Evolutionary conservation across 2,888 invertebrate species (phyloP), one percentile per base, ranked within the genome.

Genomic region (Caenorhabditis sulstoni): DNA sequence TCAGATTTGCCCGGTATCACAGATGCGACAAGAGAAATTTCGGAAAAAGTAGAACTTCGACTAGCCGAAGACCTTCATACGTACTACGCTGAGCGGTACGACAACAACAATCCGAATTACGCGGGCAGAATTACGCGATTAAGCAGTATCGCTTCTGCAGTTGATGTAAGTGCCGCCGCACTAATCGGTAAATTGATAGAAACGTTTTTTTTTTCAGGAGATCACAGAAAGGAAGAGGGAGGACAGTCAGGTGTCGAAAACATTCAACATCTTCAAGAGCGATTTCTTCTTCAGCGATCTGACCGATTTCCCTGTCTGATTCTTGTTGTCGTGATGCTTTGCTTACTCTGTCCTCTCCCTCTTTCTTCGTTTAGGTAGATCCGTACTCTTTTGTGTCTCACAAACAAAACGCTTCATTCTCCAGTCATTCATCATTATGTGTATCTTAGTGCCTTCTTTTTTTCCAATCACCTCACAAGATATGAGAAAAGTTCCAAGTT

Each of bases 211-310:
- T 53, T 59, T 80, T 64, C 76, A 83, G 83, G 79, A 79, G 68
- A 75, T 81, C 47, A 70, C 74, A 16, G 77, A 77, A 64, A 58
- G 79, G 14, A 67, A 78, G 35, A 55, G 75, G 47, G 83, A 83
- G 47, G 83, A 83, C 41, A 71, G 77, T 62, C 79, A 81, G 64
- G 77, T 83, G 50, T 79, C 83, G 8, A 79, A 76, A 23, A 83
- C 83, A 47, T 83, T 83, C 75, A 83, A 83, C 59, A 81, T 83
- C 35, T 83, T 83, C 68, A 83, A 83, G 57, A 77, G 67, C 22
- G 83, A 83, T 49, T 75, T 83, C 62, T 83, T 78, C 68, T 80
- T 81, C 53, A 78, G 76, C 55, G 81, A 79, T 64, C 78, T 83
- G 50, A 81, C 76, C 49, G 80, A 78, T 75, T 76, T 82, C 53